Percentiles rank a stretch among this genome's conserved stretches.
Conservation (phyloP, 2,888 invertebrate species). For the Abrostola triplasia region DNA sequence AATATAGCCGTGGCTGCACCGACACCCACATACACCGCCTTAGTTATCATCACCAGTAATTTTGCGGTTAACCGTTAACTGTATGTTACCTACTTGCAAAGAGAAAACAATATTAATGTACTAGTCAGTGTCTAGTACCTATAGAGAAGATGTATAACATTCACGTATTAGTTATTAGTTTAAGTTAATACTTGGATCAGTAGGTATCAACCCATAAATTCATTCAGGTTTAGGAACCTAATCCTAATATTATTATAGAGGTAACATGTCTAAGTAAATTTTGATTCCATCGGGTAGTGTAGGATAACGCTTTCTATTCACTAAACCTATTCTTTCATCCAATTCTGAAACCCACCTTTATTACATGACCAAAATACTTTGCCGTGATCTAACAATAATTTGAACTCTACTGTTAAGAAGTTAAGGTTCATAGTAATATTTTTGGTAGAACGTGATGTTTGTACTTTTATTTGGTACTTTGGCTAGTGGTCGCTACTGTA, state of each 20-base stretch:
- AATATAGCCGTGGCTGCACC: background rate
- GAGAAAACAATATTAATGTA: constrained; percentile 27
- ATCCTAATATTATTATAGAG: background rate
- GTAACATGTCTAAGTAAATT: constrained; percentile 9
- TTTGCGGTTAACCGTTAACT: constrained; percentile 36
- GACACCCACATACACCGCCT: constrained; percentile 7
- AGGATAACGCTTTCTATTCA: constrained; percentile 49
- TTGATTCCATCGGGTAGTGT: constrained; percentile 20
- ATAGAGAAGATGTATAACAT: too few species aligned
- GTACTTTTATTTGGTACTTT: constrained; percentile 28
- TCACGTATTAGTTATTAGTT: too few species aligned
- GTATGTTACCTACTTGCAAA: constrained; percentile 7
- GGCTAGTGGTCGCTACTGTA: constrained; percentile 32
- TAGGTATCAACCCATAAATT: too few species aligned
- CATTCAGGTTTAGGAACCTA: too few species aligned
- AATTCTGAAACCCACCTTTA: constrained; percentile 48
- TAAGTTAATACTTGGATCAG: too few species aligned
- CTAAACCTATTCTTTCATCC: constrained; percentile 48
- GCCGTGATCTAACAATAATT: background rate
- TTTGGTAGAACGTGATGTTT: background rate
- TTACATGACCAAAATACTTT: constrained; percentile 23
- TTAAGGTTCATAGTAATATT: constrained; percentile 14
- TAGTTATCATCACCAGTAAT: constrained; percentile 20
- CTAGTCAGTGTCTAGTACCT: background rate
- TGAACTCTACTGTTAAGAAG: constrained; percentile 3